These are phyloP conservation scores for Vanacampus margaritifer DNA, from an alignment of 2,113 vertebrate species.

Conservation along the genomic window DNA sequence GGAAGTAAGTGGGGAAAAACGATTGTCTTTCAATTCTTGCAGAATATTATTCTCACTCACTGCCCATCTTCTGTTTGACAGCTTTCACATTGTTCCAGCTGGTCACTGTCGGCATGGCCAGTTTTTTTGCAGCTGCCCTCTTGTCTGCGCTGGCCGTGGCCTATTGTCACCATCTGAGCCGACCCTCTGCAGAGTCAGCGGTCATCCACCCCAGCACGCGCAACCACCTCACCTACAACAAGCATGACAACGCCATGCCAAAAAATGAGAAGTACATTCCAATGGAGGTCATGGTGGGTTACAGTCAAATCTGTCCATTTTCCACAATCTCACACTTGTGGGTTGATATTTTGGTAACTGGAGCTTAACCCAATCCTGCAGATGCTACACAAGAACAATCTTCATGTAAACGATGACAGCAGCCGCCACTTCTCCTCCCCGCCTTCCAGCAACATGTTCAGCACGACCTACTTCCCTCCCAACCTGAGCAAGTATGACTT, in stretches of 20 bases:
- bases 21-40: neutral
- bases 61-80: slow-evolving; percentile 37
- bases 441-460: slow-evolving; percentile 92
- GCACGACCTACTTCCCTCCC: slow-evolving; percentile 91
- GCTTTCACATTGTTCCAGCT: slow-evolving; percentile 91
- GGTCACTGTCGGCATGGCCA: slow-evolving; percentile 84
- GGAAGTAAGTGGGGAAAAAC: slow-evolving; percentile 75
- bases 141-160: slow-evolving; percentile 83
- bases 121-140: slow-evolving; percentile 87
- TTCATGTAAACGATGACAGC: slow-evolving; percentile 87
- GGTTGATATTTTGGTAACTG: neutral
- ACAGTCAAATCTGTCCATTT: neutral
- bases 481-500: slow-evolving; percentile 91
- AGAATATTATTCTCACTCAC: rapidly evolving
- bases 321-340: neutral
- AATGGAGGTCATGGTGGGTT: slow-evolving; percentile 95
- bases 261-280: slow-evolving; percentile 98
- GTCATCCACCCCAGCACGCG: slow-evolving; percentile 93
- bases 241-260: slow-evolving; percentile 80
- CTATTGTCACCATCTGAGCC: slow-evolving; percentile 85
- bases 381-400: slow-evolving; percentile 97
- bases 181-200: slow-evolving; percentile 86
- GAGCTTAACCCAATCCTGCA: slow-evolving; percentile 36
- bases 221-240: slow-evolving; percentile 91
- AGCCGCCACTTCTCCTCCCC: slow-evolving; percentile 86